Base-by-base conservation (phyloP, 2,113 vertebrate species). In the Camelus dromedarius region DNA sequence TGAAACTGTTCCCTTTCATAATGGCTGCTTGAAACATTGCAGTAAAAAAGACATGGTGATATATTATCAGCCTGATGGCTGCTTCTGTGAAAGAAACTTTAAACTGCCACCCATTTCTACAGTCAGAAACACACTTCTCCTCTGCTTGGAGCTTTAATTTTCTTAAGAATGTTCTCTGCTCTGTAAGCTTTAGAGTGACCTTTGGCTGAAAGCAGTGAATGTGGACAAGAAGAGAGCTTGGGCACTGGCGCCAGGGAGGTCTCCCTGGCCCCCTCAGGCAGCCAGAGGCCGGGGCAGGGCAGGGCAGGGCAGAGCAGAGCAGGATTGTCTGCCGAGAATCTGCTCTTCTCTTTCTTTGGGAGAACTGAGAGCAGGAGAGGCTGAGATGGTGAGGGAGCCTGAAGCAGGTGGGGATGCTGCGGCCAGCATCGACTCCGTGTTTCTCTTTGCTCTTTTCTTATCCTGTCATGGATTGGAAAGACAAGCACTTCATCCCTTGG, bases 131-230 rank as follows among this genome's bases (percentile, higher is more conserved):
- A 72, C 30, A 19, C 48, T 79, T 83, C 79, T 79, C 69, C 13
- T 80, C 62, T 82, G 50, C 76, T 82, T 89, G 81, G 42, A 32
- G 54, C 66, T 97, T 96, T 80, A 58, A 70, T 98, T 91, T 94
- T 73, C 88, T 94, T 86, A 84, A 91, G 58, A 46, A 18, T 1
- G 0, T 38, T 50, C 22, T 52, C 77, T 93, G 73, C 89, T 69
- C 50, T 80, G 42, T 72, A 48, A 70, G 46, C 42, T 93, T 75
- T 81, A 42, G 64, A 75, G 42, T 62, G 22, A 24, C 28, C 50
- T 82, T 79, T 82, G 67, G 66, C 67, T 72, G n/a, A 89, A 90
- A 72, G 30, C 67, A 75, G 58, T 3, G 2, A 76, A 42, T 58
- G 13, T 67, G 32, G 46, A 48, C 7, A 1, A 18, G 46, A 77